These are phyloP conservation scores for Phragmatobia fuliginosa DNA, from an alignment of 2,888 invertebrate species.

Conservation along the genomic window DNA sequence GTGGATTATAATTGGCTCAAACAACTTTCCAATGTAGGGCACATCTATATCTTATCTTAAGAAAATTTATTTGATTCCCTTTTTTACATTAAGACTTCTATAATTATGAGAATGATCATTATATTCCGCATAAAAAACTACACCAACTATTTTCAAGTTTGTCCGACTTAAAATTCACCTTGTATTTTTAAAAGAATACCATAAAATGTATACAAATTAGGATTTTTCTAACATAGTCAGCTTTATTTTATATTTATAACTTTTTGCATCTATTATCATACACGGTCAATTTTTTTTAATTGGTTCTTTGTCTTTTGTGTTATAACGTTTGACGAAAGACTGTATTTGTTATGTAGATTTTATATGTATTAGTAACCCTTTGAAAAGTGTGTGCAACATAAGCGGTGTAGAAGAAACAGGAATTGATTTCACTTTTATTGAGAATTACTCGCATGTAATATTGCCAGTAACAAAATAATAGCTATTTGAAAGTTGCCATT, in stretches of 20 bases:
- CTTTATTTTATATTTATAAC: slow-evolving; percentile 3
- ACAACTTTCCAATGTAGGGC: not conserved
- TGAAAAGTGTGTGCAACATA: slow-evolving; percentile 26
- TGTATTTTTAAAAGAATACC: slow-evolving; percentile 3
- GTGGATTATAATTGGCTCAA: not conserved
- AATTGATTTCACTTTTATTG: not conserved
- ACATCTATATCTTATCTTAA: not conserved
- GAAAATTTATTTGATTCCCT: not conserved
- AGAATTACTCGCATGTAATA: not conserved
- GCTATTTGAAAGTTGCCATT: not conserved
- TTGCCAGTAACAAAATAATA: not conserved
- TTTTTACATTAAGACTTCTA: not conserved
- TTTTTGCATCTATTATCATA: not conserved
- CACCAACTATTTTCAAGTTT: slow-evolving; percentile 1
- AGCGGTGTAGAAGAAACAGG: not conserved
- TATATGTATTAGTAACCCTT: slow-evolving; percentile 33
- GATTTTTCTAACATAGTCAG: slow-evolving; percentile 6
- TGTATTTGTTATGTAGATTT: slow-evolving; percentile 59
- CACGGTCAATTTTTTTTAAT: slow-evolving; percentile 12
- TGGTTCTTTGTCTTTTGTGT: slow-evolving; percentile 18
- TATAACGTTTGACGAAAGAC: slow-evolving; percentile 51
- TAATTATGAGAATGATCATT: not conserved
- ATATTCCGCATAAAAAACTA: not conserved
- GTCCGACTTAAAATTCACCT: not conserved
- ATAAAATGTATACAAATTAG: slow-evolving; percentile 14